Base-by-base conservation (phyloP, 2,888 invertebrate species). In the Hypomecis punctinalis region DNA sequence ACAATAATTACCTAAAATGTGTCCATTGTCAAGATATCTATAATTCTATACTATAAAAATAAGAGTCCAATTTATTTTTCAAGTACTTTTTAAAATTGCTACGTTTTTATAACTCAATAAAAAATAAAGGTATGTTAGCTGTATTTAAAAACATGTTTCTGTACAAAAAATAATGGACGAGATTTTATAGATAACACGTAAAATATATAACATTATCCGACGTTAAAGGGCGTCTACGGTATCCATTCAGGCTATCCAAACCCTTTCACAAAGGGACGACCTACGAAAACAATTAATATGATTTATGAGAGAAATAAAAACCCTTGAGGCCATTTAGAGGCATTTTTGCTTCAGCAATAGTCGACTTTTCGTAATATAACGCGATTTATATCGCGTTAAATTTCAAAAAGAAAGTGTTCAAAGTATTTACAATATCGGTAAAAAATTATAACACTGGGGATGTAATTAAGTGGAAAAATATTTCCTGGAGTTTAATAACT, bases 261-360 rank as follows among this genome's bases (percentile, higher is more conserved):
- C 85, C 86, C 85, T 86, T 86, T 78, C 71, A 66, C 69, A 72
- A 73, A 74, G 75, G 79, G 76, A 74, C 76, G 68, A 63, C 74
- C 77, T 79, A 79, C 82, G 80, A 87, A 87, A 87, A 88, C 88
- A 90, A 91, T 91, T 90, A 91, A 85, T 82, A 84, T 88, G 90
- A 91, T 91, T 91, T 88, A 90, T 86, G 83, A 80, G 73, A 76
- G 84, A 87, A 86, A 89, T 88, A 90, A 91, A 89, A 86, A 84
- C 85, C 88, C 86, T 86, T 85, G 83, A 84, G 83, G 82, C 86
- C 81, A 84, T 89, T 90, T 83, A 81, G 79, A 77, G 79, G 86
- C 80, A 85, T 89, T 88, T 89, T 87, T 88, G 85, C 83, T 79
- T 82, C 79, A 76, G 86, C 84, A 83, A 86, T 88, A 83, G 82